Evolutionary conservation across 1,140 invertebrate genomes (phyloP).

Genomic region (Rhopalosiphum padi): DNA sequence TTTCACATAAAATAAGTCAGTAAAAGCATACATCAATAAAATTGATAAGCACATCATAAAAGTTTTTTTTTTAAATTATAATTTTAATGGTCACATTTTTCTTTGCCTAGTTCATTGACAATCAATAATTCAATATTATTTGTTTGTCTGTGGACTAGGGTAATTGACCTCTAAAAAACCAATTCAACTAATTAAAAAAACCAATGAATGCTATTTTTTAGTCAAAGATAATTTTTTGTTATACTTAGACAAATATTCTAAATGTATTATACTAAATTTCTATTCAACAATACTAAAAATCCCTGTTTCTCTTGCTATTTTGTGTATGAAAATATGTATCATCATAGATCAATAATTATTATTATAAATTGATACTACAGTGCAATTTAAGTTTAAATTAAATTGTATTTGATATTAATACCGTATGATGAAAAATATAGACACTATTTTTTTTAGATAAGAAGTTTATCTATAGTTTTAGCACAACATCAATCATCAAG

Average conservation of each 20-base stretch:
- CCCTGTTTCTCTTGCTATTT: neutral
- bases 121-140: slow-evolving; percentile 21
- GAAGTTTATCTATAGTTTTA: slow-evolving; percentile 17
- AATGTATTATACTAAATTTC: neutral
- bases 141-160: neutral
- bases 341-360: neutral
- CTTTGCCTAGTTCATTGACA: neutral
- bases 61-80: neutral
- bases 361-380: neutral
- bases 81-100: neutral
- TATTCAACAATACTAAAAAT: neutral
- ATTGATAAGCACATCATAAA: neutral
- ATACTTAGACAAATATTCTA: neutral
- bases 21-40: neutral
- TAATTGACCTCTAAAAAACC: slow-evolving; percentile 14
- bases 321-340: neutral
- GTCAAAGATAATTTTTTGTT: neutral
- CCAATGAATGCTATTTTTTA: neutral
- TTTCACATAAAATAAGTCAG: neutral
- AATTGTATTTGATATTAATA: slow-evolving; percentile 6
- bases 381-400: slow-evolving; percentile 4
- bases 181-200: neutral
- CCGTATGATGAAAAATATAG: neutral
- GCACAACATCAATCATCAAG: slow-evolving; percentile 38
- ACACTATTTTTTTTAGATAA: slow-evolving; percentile 4